Conservation (phyloP, 2,797 vertebrate genomes). For the Heliangelus exortis region DNA sequence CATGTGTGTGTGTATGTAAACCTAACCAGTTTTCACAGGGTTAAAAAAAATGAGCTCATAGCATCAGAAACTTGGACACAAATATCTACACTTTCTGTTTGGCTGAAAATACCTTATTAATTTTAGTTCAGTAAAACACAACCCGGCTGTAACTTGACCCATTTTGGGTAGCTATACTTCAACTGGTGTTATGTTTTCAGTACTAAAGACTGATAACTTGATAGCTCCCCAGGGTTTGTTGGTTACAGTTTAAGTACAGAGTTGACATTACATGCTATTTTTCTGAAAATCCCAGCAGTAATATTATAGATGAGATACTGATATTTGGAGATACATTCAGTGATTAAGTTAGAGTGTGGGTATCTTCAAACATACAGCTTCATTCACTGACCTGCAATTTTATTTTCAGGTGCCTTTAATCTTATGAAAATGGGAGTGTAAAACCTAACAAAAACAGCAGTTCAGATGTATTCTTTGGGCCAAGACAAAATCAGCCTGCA, state of each 20-base stretch:
- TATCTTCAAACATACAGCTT: slow-evolving; percentile 4
- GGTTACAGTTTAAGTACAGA: slow-evolving; percentile 72
- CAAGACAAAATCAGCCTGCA: slow-evolving; percentile 1
- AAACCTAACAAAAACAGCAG: neutral
- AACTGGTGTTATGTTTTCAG: slow-evolving; percentile 70
- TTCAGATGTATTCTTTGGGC: neutral
- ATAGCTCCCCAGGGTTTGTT: slow-evolving; percentile 74
- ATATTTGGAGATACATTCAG: slow-evolving; percentile 27
- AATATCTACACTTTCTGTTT: slow-evolving; percentile 37
- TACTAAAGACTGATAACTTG: slow-evolving; percentile 78
- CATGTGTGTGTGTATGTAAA: neutral
- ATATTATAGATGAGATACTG: slow-evolving; percentile 59
- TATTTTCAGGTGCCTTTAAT: slow-evolving; percentile 8
- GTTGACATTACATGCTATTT: slow-evolving; percentile 67
- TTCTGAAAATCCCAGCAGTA: slow-evolving; percentile 68
- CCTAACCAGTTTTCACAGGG: neutral
- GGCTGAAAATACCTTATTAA: slow-evolving; percentile 54
- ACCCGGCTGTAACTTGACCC: slow-evolving; percentile 70
- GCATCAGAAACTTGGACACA: slow-evolving; percentile 20
- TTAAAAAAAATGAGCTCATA: neutral
- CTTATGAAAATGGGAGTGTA: neutral
- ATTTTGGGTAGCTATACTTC: slow-evolving; percentile 73
- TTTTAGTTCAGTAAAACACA: slow-evolving; percentile 67
- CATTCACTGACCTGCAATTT: neutral
- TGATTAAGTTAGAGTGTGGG: neutral